Evolutionary conservation across 2,113 vertebrate species (phyloP).

Genomic region (Lagenorhynchus albirostris): DNA sequence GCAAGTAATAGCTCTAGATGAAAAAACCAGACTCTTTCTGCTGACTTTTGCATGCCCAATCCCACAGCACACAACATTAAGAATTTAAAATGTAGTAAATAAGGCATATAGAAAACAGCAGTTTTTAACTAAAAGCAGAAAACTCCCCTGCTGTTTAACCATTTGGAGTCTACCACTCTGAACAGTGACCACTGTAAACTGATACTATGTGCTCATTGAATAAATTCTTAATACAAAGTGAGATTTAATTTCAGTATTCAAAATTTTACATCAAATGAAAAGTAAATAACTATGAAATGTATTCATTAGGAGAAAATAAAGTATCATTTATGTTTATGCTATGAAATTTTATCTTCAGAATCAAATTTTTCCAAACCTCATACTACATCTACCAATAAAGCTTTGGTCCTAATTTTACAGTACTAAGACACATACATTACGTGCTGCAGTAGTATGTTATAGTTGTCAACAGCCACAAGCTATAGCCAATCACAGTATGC

Average conservation of each 20-base stretch:
- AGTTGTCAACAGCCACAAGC: background rate
- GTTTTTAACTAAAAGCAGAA: constrained; percentile 85
- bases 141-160: constrained; percentile 81
- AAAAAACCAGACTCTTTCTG: constrained; percentile 82
- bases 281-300: background rate
- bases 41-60: constrained; percentile 81
- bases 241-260: constrained; percentile 76
- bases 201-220: constrained; percentile 65
- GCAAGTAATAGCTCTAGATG: constrained; percentile 82
- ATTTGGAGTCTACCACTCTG: constrained; percentile 73
- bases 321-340: background rate
- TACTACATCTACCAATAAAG: background rate
- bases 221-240: constrained; percentile 70
- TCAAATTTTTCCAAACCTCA: background rate
- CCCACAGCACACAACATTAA: constrained; percentile 83
- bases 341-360: constrained; percentile 7
- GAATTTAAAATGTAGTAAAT: constrained; percentile 86
- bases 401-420: background rate
- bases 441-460: background rate
- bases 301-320: background rate
- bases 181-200: constrained; percentile 75
- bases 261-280: constrained; percentile 57
- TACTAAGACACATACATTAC: background rate
- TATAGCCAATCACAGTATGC: background rate
- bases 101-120: constrained; percentile 82